Conservation (phyloP, 2,888 invertebrate species). For the Prosopocoilus inquinatus region DNA sequence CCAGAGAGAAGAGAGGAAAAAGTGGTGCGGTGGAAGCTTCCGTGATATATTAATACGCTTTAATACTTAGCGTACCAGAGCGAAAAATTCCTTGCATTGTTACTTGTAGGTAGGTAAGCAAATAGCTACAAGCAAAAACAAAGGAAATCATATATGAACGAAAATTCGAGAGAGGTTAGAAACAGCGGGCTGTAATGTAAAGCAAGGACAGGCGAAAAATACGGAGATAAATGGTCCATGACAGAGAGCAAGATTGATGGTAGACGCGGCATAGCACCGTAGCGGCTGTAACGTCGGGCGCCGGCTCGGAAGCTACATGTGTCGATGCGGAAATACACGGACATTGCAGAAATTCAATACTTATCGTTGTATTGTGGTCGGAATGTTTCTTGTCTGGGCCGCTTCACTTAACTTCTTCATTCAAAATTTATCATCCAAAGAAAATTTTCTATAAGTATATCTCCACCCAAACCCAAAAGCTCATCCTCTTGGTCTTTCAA, state of each 20-base stretch:
- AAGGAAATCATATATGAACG: conserved; percentile 21
- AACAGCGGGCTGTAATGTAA: conserved; percentile 36
- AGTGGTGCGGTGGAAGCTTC: background rate
- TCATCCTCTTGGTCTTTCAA: too few relatives aligned
- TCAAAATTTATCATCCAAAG: too few relatives aligned
- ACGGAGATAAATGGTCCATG: conserved; percentile 51
- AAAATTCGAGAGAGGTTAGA: conserved; percentile 17
- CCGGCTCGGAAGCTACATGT: conserved; percentile 45
- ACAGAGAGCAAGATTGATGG: conserved; percentile 50
- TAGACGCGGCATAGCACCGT: conserved; percentile 22
- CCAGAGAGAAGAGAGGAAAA: too few relatives aligned
- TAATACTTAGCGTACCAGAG: conserved; percentile 1
- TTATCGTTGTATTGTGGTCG: conserved; percentile 26
- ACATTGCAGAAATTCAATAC: conserved; percentile 39
- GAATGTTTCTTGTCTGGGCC: too few relatives aligned
- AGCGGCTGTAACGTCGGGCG: conserved; percentile 22
- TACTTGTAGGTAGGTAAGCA: conserved; percentile 14
- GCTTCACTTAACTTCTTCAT: too few relatives aligned
- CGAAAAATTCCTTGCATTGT: conserved; percentile 14
- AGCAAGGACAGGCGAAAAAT: conserved; percentile 46
- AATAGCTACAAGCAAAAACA: conserved; percentile 19
- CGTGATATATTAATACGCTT: conserved; percentile 1
- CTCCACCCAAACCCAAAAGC: too few relatives aligned
- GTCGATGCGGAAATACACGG: conserved; percentile 44
- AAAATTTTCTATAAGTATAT: too few relatives aligned